phyloP scores from a whole-genome alignment of 2,888 invertebrate genomes.

The Eristalis arbustorum region DNA sequence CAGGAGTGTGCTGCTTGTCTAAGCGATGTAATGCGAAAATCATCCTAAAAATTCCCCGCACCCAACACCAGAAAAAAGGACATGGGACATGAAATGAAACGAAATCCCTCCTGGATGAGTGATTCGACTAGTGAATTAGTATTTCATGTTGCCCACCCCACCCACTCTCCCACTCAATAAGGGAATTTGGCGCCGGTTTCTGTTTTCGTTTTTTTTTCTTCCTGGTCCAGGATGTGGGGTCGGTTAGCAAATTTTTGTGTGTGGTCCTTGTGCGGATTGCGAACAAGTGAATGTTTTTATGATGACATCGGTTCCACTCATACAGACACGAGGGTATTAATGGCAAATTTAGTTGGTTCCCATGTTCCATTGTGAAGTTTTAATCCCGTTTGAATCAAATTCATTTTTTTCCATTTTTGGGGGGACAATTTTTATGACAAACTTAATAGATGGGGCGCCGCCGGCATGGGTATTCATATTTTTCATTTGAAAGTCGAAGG shows the following conservation, averaged over 20 bases:
- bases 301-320: conserved; percentile 10
- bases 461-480: background rate
- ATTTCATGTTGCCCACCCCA: conserved; percentile 26
- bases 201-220: background rate
- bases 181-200: background rate
- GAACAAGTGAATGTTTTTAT: conserved; percentile 4
- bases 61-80: background rate
- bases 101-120: conserved; percentile 47
- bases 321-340: conserved; percentile 30
- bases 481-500: background rate
- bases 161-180: background rate
- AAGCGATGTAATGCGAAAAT: conserved; percentile 40
- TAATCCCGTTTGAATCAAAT: conserved; percentile 65
- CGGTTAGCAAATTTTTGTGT: conserved; percentile 15
- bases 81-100: conserved; percentile 15
- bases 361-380: conserved; percentile 52
- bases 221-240: background rate
- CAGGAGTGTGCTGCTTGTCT: conserved; percentile 15
- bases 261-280: background rate
- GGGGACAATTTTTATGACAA: conserved; percentile 43
- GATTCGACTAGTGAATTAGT: conserved; percentile 38
- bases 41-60: conserved; percentile 15
- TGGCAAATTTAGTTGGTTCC: conserved; percentile 39
- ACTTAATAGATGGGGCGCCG: conserved; percentile 36
- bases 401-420: background rate